Percentiles rank a stretch among this genome's conserved stretches.
These are phyloP conservation scores for Vulpes vulpes DNA, from an alignment of 2,113 vertebrate genomes.

Conservation along the genomic window DNA sequence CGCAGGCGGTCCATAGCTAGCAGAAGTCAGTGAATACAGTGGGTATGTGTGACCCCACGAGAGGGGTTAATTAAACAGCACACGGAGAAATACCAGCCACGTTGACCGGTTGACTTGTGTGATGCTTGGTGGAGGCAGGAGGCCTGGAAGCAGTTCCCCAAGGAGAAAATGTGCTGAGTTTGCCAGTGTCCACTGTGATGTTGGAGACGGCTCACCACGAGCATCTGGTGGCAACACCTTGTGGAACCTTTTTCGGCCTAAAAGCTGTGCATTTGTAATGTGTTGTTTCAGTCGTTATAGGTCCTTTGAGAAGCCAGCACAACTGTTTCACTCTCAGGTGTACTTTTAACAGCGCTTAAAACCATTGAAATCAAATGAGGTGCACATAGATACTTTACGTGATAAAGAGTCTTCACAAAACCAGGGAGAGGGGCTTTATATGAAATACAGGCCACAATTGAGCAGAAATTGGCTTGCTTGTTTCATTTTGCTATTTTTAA, in stretches of 20 bases:
- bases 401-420: slow-evolving; percentile 31
- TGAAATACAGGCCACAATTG: slow-evolving; percentile 22
- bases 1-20: not conserved
- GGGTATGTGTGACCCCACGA: not conserved
- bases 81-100: not conserved
- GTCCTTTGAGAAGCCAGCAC: not conserved
- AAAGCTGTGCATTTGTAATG: not conserved
- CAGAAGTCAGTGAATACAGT: not conserved
- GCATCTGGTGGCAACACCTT: not conserved
- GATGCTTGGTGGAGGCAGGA: not conserved
- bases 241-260: not conserved
- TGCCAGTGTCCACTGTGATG: not conserved
- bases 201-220: fast-evolving
- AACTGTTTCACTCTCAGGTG: not conserved
- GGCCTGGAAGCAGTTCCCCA: not conserved
- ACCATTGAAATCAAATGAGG: not conserved
- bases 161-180: not conserved
- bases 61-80: not conserved
- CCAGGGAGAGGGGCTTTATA: not conserved
- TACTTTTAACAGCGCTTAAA: not conserved
- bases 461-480: slow-evolving; percentile 29
- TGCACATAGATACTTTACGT: not conserved
- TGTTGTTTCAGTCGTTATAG: not conserved
- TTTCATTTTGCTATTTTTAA: slow-evolving; percentile 45
- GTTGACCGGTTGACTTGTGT: not conserved